These are phyloP conservation scores for Corythoichthys intestinalis DNA, from an alignment of 2,113 vertebrate species.

Conservation along the genomic window DNA sequence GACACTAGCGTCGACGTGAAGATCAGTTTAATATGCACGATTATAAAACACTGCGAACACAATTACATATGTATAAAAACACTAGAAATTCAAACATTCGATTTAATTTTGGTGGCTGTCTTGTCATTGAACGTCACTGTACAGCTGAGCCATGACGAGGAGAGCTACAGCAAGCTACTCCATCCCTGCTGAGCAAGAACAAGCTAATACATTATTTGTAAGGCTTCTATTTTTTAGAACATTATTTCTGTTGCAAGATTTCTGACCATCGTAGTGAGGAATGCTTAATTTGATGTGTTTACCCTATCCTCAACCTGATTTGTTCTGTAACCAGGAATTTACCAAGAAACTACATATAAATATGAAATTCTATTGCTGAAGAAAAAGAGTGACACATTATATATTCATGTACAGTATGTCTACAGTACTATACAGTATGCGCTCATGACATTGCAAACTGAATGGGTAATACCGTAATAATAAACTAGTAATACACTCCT, in stretches of 20 bases:
- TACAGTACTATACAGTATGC: too few relatives aligned
- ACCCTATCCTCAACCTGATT: background rate
- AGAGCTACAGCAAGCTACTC: constrained; percentile 32
- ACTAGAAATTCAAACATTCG: background rate
- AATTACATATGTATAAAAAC: background rate
- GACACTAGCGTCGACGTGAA: constrained; percentile 15
- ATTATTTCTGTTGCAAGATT: constrained; percentile 15
- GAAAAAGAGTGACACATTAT: background rate
- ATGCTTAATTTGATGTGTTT: background rate
- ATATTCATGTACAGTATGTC: too few relatives aligned
- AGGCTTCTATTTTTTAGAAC: constrained; percentile 37
- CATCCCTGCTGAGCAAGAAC: constrained; percentile 26
- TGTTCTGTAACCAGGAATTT: background rate
- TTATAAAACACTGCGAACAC: constrained; percentile 6
- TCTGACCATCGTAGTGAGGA: constrained; percentile 23
- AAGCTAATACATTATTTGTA: constrained; percentile 58
- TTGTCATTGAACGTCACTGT: constrained; percentile 27
- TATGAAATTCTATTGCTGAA: background rate
- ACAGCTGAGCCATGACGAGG: constrained; percentile 14
- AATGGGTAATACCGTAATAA: too few relatives aligned
- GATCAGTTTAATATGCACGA: background rate
- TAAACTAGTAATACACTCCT: too few relatives aligned
- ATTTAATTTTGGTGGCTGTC: constrained; percentile 21
- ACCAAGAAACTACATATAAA: background rate
- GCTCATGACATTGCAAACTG: too few relatives aligned